These are phyloP conservation scores for Todus mexicanus DNA, from an alignment of 2,797 vertebrate species.

Conservation along the genomic window DNA sequence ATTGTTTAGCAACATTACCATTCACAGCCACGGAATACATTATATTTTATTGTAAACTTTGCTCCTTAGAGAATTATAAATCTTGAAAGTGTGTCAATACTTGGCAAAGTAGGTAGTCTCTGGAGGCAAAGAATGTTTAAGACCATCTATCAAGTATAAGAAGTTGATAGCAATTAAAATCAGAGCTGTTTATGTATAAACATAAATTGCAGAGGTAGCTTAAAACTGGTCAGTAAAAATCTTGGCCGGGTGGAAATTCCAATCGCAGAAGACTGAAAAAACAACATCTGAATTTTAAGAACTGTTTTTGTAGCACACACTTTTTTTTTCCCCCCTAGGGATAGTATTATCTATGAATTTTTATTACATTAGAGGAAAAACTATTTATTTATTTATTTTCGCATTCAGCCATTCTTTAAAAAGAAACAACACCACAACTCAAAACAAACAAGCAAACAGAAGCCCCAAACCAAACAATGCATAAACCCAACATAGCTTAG, in stretches of 20 bases:
- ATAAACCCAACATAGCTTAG: not conserved
- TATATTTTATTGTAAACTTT: slow-evolving; percentile 73
- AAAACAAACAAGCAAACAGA: not conserved
- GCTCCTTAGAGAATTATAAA: slow-evolving; percentile 72
- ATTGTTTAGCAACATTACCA: slow-evolving; percentile 70
- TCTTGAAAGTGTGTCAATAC: slow-evolving; percentile 73
- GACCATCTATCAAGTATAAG: slow-evolving; percentile 69
- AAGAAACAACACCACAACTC: not conserved
- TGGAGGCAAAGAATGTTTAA: slow-evolving; percentile 70
- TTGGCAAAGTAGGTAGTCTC: slow-evolving; percentile 71
- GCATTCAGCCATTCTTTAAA: not conserved
- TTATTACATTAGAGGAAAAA: not conserved
- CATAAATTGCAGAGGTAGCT: slow-evolving; percentile 67
- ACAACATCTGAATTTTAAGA: slow-evolving; percentile 54
- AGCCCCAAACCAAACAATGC: not conserved
- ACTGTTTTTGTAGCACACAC: not conserved
- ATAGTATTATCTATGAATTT: slow-evolving; percentile 10
- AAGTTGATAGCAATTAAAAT: slow-evolving; percentile 74
- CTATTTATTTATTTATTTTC: not conserved
- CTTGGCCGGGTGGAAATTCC: slow-evolving; percentile 36
- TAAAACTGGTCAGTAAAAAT: slow-evolving; percentile 65
- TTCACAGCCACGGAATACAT: slow-evolving; percentile 77
- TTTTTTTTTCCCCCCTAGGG: not conserved
- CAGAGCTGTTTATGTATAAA: slow-evolving; percentile 67
- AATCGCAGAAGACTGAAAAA: slow-evolving; percentile 11